A percentile compares a stretch with the other conserved stretches of the same genome.
These are phyloP conservation scores for Synanceia verrucosa DNA, from an alignment of 2,797 vertebrate species.

Conservation along the genomic window DNA sequence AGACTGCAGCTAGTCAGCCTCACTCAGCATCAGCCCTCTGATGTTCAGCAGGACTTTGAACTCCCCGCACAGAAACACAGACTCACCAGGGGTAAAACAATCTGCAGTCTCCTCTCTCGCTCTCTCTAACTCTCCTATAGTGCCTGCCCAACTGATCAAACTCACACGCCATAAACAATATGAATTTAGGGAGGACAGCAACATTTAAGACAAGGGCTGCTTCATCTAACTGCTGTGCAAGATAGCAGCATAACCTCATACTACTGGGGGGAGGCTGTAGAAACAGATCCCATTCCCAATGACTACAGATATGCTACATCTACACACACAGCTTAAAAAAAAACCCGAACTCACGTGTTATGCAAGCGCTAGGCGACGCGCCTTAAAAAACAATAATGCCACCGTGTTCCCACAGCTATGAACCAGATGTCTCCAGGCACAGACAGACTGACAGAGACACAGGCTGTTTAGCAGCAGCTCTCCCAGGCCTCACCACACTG, in stretches of 20 bases:
- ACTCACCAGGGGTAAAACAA: constrained; percentile 63
- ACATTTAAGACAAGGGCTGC: background rate
- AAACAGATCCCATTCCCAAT: constrained; percentile 14
- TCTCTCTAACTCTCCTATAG: constrained; percentile 22
- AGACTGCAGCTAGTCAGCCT: constrained; percentile 76
- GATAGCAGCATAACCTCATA: background rate
- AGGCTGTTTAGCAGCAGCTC: constrained; percentile 55
- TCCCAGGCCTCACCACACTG: constrained; percentile 48
- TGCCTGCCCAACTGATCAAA: constrained; percentile 51
- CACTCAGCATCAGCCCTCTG: constrained; percentile 77
- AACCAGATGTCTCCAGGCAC: constrained; percentile 53
- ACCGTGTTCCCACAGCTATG: constrained; percentile 32
- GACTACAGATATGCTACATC: background rate
- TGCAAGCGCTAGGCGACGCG: constrained; percentile 25
- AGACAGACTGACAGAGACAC: constrained; percentile 31
- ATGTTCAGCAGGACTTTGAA: constrained; percentile 82
- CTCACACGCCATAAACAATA: constrained; percentile 8
- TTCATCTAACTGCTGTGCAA: constrained; percentile 5
- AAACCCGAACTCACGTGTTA: constrained; percentile 27
- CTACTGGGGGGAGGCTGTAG: background rate
- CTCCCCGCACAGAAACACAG: constrained; percentile 68
- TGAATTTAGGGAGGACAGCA: background rate
- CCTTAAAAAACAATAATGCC: constrained; percentile 39
- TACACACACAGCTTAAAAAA: too few species aligned
- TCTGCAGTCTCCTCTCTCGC: constrained; percentile 51